phyloP scores from a whole-genome alignment of 2,113 vertebrate genomes.

The Tapirus terrestris region DNA sequence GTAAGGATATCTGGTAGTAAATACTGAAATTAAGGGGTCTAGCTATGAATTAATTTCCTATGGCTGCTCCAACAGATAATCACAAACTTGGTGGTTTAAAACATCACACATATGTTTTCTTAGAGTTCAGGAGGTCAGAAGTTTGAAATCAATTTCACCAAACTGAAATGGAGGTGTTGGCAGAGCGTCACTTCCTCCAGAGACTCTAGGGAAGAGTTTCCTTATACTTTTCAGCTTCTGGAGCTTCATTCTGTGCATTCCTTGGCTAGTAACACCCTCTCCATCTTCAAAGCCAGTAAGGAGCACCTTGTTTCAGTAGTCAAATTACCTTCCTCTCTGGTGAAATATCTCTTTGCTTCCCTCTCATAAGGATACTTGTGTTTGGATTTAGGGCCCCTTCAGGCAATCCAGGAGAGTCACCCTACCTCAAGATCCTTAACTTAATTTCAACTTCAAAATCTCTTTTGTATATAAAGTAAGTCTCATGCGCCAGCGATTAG shows the following conservation, averaged over 20 bases:
- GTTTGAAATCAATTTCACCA: neutral
- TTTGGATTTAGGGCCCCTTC: neutral
- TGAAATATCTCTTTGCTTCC: neutral
- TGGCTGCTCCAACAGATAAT: too few species aligned
- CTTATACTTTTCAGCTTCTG: neutral
- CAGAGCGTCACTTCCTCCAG: neutral
- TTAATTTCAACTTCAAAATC: neutral
- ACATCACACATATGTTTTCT: neutral
- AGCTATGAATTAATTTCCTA: neutral
- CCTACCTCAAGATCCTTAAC: neutral
- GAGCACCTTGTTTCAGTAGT: neutral
- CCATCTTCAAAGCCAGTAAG: neutral
- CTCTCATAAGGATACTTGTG: neutral
- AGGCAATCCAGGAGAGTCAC: neutral
- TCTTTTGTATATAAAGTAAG: neutral
- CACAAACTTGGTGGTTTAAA: neutral
- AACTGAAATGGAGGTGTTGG: neutral
- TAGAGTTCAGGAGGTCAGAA: neutral
- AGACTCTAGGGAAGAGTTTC: neutral
- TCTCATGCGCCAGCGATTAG: too few species aligned
- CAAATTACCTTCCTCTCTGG: neutral
- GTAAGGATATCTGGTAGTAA: neutral
- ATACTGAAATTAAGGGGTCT: neutral
- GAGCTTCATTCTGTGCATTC: neutral
- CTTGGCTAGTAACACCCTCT: neutral